Evolutionary conservation across 2,888 invertebrate genomes (phyloP).

Genomic region (Salpingus planirostris): DNA sequence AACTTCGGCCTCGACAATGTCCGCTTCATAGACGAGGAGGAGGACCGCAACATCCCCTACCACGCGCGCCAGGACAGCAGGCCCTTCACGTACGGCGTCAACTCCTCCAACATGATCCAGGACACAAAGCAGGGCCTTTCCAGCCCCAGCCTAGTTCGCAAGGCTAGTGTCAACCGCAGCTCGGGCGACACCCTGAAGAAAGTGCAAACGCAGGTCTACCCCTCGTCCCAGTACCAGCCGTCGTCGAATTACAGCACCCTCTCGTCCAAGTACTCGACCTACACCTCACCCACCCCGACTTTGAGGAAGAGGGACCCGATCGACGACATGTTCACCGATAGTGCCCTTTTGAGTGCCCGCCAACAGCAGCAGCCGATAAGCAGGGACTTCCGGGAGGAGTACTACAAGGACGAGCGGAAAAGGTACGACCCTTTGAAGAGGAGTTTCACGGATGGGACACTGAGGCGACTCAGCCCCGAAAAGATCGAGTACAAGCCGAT

Average conservation of each 20-base stretch:
- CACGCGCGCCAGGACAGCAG: conserved; percentile 84
- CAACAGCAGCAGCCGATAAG: conserved; percentile 33
- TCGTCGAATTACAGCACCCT: conserved; percentile 26
- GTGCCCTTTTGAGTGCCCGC: too few species aligned
- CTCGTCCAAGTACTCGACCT: conserved; percentile 16
- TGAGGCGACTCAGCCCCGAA: conserved; percentile 32
- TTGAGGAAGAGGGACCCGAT: conserved; percentile 32
- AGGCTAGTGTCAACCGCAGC: conserved; percentile 48
- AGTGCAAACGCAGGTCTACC: conserved; percentile 39
- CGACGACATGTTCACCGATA: conserved; percentile 40
- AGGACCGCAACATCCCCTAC: conserved; percentile 68
- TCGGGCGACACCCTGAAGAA: conserved; percentile 38
- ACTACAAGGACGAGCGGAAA: conserved; percentile 35
- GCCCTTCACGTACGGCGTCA: conserved; percentile 80
- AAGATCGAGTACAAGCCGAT: conserved; percentile 25
- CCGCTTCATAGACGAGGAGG: conserved; percentile 39
- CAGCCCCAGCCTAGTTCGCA: conserved; percentile 76
- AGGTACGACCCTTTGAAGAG: conserved; percentile 38
- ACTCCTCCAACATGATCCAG: conserved; percentile 36
- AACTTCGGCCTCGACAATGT: conserved; percentile 35
- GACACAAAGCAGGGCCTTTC: conserved; percentile 54
- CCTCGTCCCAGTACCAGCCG: conserved; percentile 17
- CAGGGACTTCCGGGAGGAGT: conserved; percentile 37
- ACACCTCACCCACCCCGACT: conserved; percentile 7
- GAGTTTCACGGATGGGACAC: conserved; percentile 38